Percentiles rank a stretch among this genome's conserved stretches.
These are phyloP conservation scores for Hydropsyche betteni DNA, from an alignment of 2,888 invertebrate genomes.

Conservation along the genomic window DNA sequence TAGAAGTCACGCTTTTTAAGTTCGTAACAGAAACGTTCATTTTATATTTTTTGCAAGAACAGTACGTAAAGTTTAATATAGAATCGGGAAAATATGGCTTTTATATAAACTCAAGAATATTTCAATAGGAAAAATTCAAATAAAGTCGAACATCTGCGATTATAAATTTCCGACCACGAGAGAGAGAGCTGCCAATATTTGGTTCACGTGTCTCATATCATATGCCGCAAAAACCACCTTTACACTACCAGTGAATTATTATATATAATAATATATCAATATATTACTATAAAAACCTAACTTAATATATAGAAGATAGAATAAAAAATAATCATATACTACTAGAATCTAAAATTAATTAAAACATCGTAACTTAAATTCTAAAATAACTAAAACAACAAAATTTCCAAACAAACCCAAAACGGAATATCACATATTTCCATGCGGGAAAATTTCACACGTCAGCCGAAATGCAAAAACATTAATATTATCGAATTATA, in stretches of 20 bases:
- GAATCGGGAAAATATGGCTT: not conserved
- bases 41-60: no score
- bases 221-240: slow-evolving; percentile 19
- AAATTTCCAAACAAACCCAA: no score
- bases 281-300: no score
- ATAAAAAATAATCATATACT: no score
- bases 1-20: no score
- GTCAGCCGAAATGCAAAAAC: not conserved
- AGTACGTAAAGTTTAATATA: no score
- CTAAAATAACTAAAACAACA: no score
- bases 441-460: not conserved
- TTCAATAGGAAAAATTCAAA: slow-evolving; percentile 27
- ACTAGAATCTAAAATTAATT: no score
- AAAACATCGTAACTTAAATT: no score
- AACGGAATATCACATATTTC: not conserved
- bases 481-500: no score
- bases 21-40: not conserved
- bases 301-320: no score
- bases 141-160: slow-evolving; percentile 32
- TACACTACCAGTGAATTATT: slow-evolving; percentile 4
- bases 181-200: slow-evolving; percentile 23
- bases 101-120: not conserved
- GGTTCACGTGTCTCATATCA: slow-evolving; percentile 26
- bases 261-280: not conserved
- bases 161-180: slow-evolving; percentile 4